phyloP scores from a whole-genome alignment of 2,113 vertebrate genomes.

The Pyrgilauda ruficollis region DNA sequence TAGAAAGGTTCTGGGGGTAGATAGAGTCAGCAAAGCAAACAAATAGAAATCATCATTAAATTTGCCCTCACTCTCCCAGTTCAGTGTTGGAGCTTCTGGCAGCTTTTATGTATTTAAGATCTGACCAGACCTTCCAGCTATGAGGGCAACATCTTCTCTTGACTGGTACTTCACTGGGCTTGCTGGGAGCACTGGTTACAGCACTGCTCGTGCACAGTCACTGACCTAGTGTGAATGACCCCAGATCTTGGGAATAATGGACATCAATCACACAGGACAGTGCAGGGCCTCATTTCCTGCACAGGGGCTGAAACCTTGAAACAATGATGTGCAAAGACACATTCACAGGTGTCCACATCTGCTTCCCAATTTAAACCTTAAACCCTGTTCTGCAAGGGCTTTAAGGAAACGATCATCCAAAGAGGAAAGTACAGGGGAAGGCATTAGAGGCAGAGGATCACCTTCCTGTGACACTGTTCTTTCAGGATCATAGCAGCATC shows the following conservation, averaged over 20 bases:
- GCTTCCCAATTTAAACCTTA: constrained; percentile 21
- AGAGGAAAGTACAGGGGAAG: constrained; percentile 38
- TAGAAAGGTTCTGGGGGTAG: not conserved
- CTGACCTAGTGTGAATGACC: not conserved
- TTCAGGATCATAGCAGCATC: constrained; percentile 23
- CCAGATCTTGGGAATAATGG: not conserved
- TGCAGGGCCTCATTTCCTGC: not conserved
- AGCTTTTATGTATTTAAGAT: not conserved
- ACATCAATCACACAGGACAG: not conserved
- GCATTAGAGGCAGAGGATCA: not conserved
- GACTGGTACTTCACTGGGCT: not conserved
- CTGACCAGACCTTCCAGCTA: not conserved
- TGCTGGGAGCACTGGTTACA: not conserved
- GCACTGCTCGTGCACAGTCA: not conserved
- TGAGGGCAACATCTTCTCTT: not conserved
- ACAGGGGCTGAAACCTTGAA: not conserved
- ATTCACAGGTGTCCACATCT: not conserved
- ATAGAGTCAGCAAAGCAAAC: not conserved
- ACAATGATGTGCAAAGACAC: not conserved
- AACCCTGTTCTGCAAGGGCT: not conserved
- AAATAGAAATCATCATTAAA: not conserved
- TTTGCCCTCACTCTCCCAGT: not conserved
- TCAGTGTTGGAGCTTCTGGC: not conserved
- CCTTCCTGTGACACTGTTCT: constrained; percentile 3
- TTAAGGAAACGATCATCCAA: not conserved